Evolutionary conservation across 2,888 invertebrate genomes (phyloP), one percentile per base, ranked within the genome.

Genomic region (Myopa tessellatipennis): DNA sequence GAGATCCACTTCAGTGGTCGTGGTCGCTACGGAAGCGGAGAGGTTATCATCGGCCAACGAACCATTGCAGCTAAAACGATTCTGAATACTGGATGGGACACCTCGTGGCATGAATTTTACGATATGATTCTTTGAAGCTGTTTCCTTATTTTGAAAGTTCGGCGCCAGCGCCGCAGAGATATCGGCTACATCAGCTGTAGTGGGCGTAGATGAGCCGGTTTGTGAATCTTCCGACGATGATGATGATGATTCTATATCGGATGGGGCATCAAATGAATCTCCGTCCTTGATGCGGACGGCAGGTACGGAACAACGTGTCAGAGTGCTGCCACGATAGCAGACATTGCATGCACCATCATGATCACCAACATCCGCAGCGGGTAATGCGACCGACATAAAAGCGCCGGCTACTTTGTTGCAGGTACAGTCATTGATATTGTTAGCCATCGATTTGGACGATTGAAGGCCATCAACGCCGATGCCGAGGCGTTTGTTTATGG

Each of bases 121-220:
- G 63, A 77, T 45, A 14, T 65, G 65, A 0, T 61, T 65, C 14
- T 61, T 65, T 34, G 26, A 34, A 10, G 36, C 36, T 1, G 4
- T 34, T 8, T 14, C 36, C 34, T 7, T 34, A 4, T 36, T 38
- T 38, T 65, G 45, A 34, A 76, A 74, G 38, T 36, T 65, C 65
- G 74, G 50, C 68, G 75, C 55, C 76, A 79, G 83, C 71, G 82
- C 76, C 61, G 85, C 81, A 36, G 83, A 82, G 60, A 85, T 83
- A 80, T 86, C 87, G 18, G 87, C 87, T 45, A 87, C 87, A 79
- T 87, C 87, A n/a, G 87, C 88, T 12, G 88, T 87, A 26, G 88
- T 87, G 16, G 86, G 87, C 76, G 88, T 87, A 5, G 88, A 88
- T 63, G 86, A 87, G 81, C 83, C 85, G 38, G 85, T 85, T 79